Evolutionary conservation across 2,113 vertebrate genomes (phyloP), one percentile per base, ranked within the genome.

Genomic region (Pteruthius melanotis): DNA sequence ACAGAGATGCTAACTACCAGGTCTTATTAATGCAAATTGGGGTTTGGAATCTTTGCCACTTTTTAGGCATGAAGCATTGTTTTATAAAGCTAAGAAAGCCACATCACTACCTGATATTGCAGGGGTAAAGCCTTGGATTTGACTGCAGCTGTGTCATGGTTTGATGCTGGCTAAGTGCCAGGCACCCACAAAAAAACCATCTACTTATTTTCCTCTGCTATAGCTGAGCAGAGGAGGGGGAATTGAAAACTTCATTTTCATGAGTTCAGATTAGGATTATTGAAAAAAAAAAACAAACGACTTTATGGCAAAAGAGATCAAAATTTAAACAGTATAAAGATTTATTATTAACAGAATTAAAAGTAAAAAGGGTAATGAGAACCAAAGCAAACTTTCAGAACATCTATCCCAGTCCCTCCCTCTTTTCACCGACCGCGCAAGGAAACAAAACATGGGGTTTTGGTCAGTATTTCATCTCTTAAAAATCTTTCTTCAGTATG

Each of bases 361-460:
- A 54, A 35, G 22, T 35, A 57, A 57, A 57, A 57, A 57, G 14
- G 22, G 22, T 35, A 57, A 24, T 57, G 56, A 57, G 33, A 57
- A 23, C 33, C 15, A 57, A 35, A 57, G 33, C 56, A 23, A 57
- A 24, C n/a, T 24, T 57, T 35, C 21, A 57, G 56, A 57, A 23
- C 56, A n/a, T 57, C 33, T n/a, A n/a, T n/a, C 33, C 54, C 9
- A 7, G 13, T 57, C 54, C 21, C 54, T n/a, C 33, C 9, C 33
- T 57, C 33, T n/a, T 57, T 22, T 13, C 33, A 22, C 21, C 1
- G 6, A 15, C 54, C 1, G 9, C 4, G 2, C 33, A 57, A n/a
- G 54, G 54, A n/a, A n/a, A 57, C 21, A n/a, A 57, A 57, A n/a
- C 33, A 10, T n/a, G 54, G 21, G 54, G 9, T n/a, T 57, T 57